Conservation (phyloP, 2,888 invertebrate genomes). For the Pimpla rufipes region DNA sequence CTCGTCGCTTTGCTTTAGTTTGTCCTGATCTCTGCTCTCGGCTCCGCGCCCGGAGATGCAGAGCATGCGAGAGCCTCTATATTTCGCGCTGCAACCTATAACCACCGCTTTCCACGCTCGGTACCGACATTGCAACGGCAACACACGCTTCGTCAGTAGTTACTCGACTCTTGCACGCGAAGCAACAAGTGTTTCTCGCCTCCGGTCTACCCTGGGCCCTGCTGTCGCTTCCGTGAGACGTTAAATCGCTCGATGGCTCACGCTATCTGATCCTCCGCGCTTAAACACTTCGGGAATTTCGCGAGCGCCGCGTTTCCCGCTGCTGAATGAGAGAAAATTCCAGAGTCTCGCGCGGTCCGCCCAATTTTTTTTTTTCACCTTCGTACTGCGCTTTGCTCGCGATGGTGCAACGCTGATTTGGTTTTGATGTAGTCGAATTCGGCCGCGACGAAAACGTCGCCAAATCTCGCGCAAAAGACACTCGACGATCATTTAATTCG, state of each 20-base stretch:
- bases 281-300: slow-evolving; percentile 4
- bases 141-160: slow-evolving; percentile 38
- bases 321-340: background rate
- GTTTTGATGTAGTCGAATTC: slow-evolving; percentile 29
- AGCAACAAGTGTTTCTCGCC: slow-evolving; percentile 67
- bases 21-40: slow-evolving; percentile 46
- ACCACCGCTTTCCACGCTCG: slow-evolving; percentile 23
- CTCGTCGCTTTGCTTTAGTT: slow-evolving; percentile 32
- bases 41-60: slow-evolving; percentile 42
- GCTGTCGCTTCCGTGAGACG: slow-evolving; percentile 17
- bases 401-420: background rate
- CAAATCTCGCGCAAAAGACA: background rate
- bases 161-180: slow-evolving; percentile 46
- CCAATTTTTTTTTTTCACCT: background rate
- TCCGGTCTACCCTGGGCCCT: background rate
- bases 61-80: background rate
- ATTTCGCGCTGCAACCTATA: slow-evolving; percentile 12
- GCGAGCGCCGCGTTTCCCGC: slow-evolving; percentile 1
- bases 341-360: background rate
- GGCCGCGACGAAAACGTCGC: slow-evolving; percentile 20
- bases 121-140: slow-evolving; percentile 15
- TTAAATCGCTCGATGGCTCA: slow-evolving; percentile 48
- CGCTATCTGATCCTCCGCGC: slow-evolving; percentile 14
- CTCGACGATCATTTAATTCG: background rate
- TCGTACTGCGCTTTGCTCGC: background rate